Percentiles rank a stretch among this genome's conserved stretches.
Evolutionary conservation across 2,888 invertebrate genomes (phyloP).

Genomic region (Leptinotarsa haldemani): DNA sequence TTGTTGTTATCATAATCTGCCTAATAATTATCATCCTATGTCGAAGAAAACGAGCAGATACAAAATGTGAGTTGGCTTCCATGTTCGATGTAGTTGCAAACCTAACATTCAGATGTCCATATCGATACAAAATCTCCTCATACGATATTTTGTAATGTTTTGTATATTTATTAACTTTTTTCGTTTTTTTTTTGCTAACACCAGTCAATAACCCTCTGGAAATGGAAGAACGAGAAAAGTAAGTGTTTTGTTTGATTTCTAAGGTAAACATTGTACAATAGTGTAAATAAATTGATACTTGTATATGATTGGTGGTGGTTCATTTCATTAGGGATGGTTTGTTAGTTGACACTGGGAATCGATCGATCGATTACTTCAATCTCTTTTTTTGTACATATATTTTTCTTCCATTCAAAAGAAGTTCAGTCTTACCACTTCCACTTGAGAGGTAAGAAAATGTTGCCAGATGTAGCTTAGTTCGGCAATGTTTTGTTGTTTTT

Average conservation of each 20-base stretch:
- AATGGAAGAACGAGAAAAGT: constrained; percentile 88
- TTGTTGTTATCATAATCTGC: constrained; percentile 86
- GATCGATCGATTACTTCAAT: not conserved
- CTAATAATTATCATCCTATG: constrained; percentile 88
- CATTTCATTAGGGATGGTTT: constrained; percentile 22
- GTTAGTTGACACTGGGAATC: not conserved
- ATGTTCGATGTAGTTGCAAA: constrained; percentile 34
- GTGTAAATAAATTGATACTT: constrained; percentile 35
- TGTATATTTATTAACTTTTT: constrained; percentile 37
- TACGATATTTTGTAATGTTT: constrained; percentile 14
- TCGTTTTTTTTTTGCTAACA: constrained; percentile 64
- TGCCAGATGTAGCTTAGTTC: constrained; percentile 40
- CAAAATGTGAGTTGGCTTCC: constrained; percentile 79
- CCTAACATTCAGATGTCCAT: constrained; percentile 34
- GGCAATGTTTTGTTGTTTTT: constrained; percentile 21
- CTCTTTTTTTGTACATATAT: not conserved
- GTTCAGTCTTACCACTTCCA: constrained; percentile 25
- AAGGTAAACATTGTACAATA: constrained; percentile 26
- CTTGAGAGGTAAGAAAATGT: constrained; percentile 41
- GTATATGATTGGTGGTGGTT: constrained; percentile 43
- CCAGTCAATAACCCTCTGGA: constrained; percentile 84
- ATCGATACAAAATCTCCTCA: constrained; percentile 34
- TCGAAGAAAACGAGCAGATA: constrained; percentile 81
- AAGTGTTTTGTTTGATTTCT: constrained; percentile 68
- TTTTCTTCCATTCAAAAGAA: not conserved